Evolutionary conservation across 2,888 invertebrate species (phyloP), one percentile per base, ranked within the genome.

Genomic region (Nomada lathburiana): DNA sequence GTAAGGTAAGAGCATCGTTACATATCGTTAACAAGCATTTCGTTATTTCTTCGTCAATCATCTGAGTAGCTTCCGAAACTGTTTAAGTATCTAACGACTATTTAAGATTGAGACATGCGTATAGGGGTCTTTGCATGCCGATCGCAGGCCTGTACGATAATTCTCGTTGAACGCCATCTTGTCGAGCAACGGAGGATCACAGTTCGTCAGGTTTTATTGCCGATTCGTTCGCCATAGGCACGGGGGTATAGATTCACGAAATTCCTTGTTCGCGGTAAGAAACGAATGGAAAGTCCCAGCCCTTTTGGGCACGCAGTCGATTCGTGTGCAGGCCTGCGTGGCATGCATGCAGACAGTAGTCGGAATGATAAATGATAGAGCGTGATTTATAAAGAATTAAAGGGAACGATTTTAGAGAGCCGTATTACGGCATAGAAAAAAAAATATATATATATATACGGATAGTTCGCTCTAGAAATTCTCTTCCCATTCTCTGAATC

Each of bases 1-100:
- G 94, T 89, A 94, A 93, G 94, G 93, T 94, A 93, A 93, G 92
- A 80, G 60, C 36, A 64, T 69, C 44, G 47, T 82, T 81, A 74
- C 50, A 57, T 69, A 36, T 69, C 53, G 53, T 68, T 79, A 64
- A 53, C 23, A 79, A 72, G 60, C 5, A 53, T 64, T 72, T 10
- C 13, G 63, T 53, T 23, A n/a, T 76, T 65, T 29, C 23, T 26
- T 69, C 26, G 16, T 26, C 64, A 55, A 76, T 64, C 36, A 59
- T 69, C 26, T 7, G 60, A 36, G 44, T 82, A 82, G 74, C 73
- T 60, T 36, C 26, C 65, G 10, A 67, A 64, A 65, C 57, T 68
- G 18, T 53, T 72, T 64, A 57, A 47, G 16, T 76, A 73, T 11
- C 70, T 73, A 65, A 67, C 57, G 55, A 29, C 20, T 18, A 2